phyloP scores from a whole-genome alignment of 2,797 vertebrate species.

The Avahi laniger region DNA sequence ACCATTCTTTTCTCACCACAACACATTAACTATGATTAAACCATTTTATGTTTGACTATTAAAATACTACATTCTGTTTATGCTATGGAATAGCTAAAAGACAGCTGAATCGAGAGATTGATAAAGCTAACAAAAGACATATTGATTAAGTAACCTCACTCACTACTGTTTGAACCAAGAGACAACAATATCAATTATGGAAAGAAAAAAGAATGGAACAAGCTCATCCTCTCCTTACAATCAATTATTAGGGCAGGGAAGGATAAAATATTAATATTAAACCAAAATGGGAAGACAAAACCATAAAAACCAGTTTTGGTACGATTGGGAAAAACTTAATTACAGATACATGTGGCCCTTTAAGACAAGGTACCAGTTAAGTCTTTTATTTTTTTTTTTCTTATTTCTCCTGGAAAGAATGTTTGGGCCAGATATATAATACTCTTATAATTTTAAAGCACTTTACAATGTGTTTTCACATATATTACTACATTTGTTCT shows the following conservation, averaged over 20 bases:
- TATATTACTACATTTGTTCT: background rate
- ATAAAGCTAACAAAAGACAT: background rate
- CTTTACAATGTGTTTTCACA: background rate
- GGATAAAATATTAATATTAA: slow-evolving; percentile 42
- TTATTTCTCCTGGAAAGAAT: background rate
- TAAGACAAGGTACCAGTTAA: background rate
- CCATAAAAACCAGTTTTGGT: background rate
- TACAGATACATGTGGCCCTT: background rate
- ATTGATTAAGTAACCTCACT: background rate
- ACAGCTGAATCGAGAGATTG: background rate
- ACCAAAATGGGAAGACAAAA: background rate
- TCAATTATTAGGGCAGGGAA: background rate
- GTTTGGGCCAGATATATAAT: background rate
- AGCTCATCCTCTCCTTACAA: background rate
- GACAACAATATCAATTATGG: background rate
- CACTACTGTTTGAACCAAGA: background rate
- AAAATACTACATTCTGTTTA: slow-evolving; percentile 18
- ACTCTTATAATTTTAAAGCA: slow-evolving; percentile 11
- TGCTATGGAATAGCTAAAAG: background rate
- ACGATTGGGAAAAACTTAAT: background rate
- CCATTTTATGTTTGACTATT: slow-evolving; percentile 10
- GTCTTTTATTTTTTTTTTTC: background rate
- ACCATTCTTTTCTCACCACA: background rate
- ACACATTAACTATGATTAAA: background rate
- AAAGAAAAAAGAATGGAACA: background rate